Evolutionary conservation across 1,140 invertebrate genomes (phyloP), one percentile per base, ranked within the genome.

Genomic region (Mya arenaria): DNA sequence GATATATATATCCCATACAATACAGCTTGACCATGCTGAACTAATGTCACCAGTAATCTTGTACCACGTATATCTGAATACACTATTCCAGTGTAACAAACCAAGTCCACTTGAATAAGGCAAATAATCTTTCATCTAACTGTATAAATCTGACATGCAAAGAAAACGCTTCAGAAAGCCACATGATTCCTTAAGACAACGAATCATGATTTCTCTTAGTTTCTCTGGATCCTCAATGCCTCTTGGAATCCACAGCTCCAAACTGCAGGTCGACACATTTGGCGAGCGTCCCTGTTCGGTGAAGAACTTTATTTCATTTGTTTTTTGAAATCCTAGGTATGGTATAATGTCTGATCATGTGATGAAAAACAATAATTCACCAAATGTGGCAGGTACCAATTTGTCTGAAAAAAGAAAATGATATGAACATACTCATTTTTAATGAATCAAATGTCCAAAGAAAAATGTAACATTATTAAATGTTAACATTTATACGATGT

Each of bases 401-500:
- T 62, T 62, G 58, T 62, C 58, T 62, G 58, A 62, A 15, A 62
- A 62, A 62, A 62, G 58, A 62, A 62, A 62, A 62, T 62, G 58
- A 62, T 62, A 58, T 58, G 55, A 58, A 62, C 25, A 62, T 62
- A 62, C n/a, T 62, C 58, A 62, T 62, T 62, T 62, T 62, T 62
- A 62, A 62, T 62, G 58, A 62, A 62, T 62, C 58, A 25, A 15
- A 62, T 62, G 23, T 62, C 28, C 58, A 62, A 62, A 62, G 58
- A 32, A 15, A 62, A 15, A 62, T 62, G 6, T 62, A 62, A 62
- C 58, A 62, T 25, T 25, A 62, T 62, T 62, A 62, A 62, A 62
- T 62, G 30, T 62, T 62, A 62, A 62, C 58, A 62, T 62, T 62
- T 62, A 62, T 62, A 62, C 58, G 58, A 62, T 62, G 58, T 62